Base-by-base conservation (phyloP, 2,113 vertebrate genomes). In the Phrynosoma platyrhinos region DNA sequence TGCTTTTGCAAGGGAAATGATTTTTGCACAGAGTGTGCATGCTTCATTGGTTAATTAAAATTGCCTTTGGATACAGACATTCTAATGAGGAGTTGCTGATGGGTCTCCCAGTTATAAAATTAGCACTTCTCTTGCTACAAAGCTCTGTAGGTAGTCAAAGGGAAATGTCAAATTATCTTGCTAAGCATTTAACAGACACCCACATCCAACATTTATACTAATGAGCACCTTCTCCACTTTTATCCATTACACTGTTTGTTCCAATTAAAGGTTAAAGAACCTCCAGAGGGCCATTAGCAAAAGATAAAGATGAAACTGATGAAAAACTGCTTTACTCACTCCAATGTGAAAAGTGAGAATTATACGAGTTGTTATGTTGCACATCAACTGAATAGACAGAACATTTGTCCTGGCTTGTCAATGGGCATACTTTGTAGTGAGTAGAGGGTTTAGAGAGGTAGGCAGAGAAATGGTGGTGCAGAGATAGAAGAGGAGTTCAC, bases 191-290 rank as follows among this genome's bases (percentile, higher is more conserved):
- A 92, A 77, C 40, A 88, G 36, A 10, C 0, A 75, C 32, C 2
- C 30, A 71, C 6, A 89, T 53, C 75, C 92, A 93, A 89, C 62
- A 85, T 79, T 91, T 85, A 80, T 32, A 75, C 12, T 88, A 85
- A 91, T 74, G 66, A 92, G 69, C 21, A 82, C 0, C 0, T 92
- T 90, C 74, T 87, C 77, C 83, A 58, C 42, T 88, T 90, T 91
- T 92, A 76, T 81, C 66, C 40, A 87, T 83, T 40, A 79, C 80
- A 16, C 5, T 23, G 1, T 2, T 85, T 69, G 2, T 2, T 52
- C 75, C 55, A 82, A 79, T 74, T 85, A 53, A 20, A 40, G 25
- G 20, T 47, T 89, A 83, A 89, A 71, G 88, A 74, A 4, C 0
- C 27, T 91, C 16, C 89, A 66, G 32, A 71, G 14, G 83, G 30